These are phyloP conservation scores for Pharmacophagus antenor DNA, from an alignment of 2,888 invertebrate species.

Conservation along the genomic window DNA sequence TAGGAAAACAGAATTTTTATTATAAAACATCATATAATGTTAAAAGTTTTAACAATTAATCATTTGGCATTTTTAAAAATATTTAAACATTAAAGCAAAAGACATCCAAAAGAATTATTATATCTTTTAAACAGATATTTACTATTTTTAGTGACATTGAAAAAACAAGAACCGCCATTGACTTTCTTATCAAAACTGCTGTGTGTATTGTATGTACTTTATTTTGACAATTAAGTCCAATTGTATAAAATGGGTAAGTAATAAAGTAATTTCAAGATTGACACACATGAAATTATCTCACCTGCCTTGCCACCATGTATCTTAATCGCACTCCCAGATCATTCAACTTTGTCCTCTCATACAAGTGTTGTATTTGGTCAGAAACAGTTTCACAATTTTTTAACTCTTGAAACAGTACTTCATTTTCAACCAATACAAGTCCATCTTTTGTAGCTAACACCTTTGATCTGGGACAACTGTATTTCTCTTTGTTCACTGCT, in stretches of 20 bases:
- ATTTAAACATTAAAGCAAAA: too few species aligned
- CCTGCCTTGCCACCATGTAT: slow-evolving; percentile 87
- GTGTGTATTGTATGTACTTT: too few species aligned
- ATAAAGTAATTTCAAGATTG: not conserved
- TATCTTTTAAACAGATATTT: too few species aligned
- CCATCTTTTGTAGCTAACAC: slow-evolving; percentile 67
- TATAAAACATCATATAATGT: too few species aligned
- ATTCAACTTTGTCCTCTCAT: slow-evolving; percentile 83
- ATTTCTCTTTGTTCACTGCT: slow-evolving; percentile 46
- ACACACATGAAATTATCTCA: slow-evolving; percentile 34
- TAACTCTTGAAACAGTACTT: slow-evolving; percentile 70
- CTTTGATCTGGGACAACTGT: slow-evolving; percentile 31
- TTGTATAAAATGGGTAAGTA: not conserved
- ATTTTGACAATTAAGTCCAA: not conserved
- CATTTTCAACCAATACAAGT: slow-evolving; percentile 59
- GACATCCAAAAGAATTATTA: too few species aligned
- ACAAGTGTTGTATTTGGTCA: slow-evolving; percentile 84
- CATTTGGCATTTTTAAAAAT: too few species aligned
- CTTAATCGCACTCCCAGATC: slow-evolving; percentile 88
- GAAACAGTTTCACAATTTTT: slow-evolving; percentile 77
- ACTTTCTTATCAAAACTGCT: too few species aligned
- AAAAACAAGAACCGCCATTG: too few species aligned
- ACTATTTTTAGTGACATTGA: too few species aligned
- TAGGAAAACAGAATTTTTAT: too few species aligned
- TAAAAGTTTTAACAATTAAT: too few species aligned